Conservation (phyloP, 1,140 invertebrate genomes). For the Augochlora pura region DNA sequence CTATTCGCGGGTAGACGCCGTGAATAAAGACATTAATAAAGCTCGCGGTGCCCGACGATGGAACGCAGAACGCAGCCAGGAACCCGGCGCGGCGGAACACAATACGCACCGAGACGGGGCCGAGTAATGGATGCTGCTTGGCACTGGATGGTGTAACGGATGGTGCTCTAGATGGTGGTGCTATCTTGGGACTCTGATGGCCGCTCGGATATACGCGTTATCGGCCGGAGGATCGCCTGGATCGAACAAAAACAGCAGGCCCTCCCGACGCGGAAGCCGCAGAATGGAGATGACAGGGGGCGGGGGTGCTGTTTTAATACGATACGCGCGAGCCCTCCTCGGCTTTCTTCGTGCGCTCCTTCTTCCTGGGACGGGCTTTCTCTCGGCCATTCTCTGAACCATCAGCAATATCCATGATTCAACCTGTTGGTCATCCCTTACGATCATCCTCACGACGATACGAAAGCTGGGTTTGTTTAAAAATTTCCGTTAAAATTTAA, state of each 20-base stretch:
- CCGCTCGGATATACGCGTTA: conserved; percentile 61
- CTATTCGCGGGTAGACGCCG: conserved; percentile 50
- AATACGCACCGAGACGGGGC: conserved; percentile 47
- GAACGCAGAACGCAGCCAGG: conserved; percentile 37
- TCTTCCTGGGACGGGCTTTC: not conserved
- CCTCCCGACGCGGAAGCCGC: conserved; percentile 46
- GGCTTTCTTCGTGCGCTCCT: not conserved
- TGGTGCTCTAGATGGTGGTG: conserved; percentile 59
- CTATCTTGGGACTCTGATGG: conserved; percentile 54
- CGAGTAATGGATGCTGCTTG: conserved; percentile 51
- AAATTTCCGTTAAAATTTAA: no score
- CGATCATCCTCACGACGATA: no score
- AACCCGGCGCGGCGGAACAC: conserved; percentile 52
- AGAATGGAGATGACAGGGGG: conserved; percentile 52
- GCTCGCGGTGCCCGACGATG: conserved; percentile 53
- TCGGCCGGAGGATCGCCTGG: conserved; percentile 50
- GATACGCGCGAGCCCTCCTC: conserved; percentile 28
- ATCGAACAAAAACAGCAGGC: conserved; percentile 57
- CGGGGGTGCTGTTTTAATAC: conserved; percentile 57
- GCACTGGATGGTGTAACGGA: conserved; percentile 53
- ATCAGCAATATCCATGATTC: no score
- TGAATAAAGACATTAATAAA: conserved; percentile 70
- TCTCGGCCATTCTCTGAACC: no score
- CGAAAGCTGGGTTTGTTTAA: no score
- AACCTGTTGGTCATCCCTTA: not conserved